These are phyloP conservation scores for Philaenus spumarius DNA, from an alignment of 1,140 invertebrate genomes.

Conservation along the genomic window DNA sequence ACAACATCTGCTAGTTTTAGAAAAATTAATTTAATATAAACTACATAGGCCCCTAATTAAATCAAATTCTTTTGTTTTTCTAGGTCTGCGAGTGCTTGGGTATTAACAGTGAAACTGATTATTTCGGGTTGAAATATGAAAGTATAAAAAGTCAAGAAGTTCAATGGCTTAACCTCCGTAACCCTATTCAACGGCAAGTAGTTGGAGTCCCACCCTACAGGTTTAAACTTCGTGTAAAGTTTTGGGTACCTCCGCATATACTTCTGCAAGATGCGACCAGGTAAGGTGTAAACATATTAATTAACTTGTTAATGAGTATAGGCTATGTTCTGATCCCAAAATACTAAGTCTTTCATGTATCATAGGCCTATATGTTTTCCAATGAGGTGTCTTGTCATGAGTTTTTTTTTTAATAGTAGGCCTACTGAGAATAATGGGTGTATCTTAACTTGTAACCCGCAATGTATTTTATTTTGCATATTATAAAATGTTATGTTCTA, in stretches of 20 bases:
- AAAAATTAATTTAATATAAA: not conserved
- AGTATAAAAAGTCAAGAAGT: constrained; percentile 63
- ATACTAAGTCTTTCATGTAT: no score
- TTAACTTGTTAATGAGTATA: no score
- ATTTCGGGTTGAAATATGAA: constrained; percentile 72
- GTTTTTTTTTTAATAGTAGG: no score
- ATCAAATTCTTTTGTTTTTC: no score
- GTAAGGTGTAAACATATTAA: no score
- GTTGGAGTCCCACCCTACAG: constrained; percentile 49
- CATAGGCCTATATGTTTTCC: no score
- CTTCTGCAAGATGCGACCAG: constrained; percentile 75
- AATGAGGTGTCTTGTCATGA: no score
- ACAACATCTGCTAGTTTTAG: not conserved
- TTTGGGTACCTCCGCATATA: constrained; percentile 83
- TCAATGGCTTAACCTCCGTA: constrained; percentile 73
- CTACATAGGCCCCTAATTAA: not conserved
- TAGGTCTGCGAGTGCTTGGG: constrained; percentile 75
- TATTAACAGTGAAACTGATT: constrained; percentile 78
- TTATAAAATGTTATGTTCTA: no score
- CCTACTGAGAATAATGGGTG: no score
- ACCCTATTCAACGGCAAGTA: constrained; percentile 68
- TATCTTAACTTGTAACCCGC: no score
- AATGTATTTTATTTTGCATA: no score
- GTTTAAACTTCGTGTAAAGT: constrained; percentile 67
- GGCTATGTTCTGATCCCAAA: no score